A percentile compares a stretch with the other conserved stretches of the same genome.
These are phyloP conservation scores for Eumerus sabulonum DNA, from an alignment of 2,888 invertebrate genomes.

Conservation along the genomic window DNA sequence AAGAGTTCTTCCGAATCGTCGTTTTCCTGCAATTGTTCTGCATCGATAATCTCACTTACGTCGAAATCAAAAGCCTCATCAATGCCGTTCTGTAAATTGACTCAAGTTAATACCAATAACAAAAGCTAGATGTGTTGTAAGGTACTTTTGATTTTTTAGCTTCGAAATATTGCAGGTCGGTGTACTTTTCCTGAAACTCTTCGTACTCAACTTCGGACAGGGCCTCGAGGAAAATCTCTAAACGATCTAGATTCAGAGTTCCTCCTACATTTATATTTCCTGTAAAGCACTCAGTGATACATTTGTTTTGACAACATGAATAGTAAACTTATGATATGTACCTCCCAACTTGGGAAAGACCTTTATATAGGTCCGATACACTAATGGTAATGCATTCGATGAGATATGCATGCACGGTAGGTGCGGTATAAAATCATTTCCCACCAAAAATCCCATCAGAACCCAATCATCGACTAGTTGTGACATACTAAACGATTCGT, in stretches of 20 bases:
- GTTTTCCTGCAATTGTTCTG: too few relatives aligned
- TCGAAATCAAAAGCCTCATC: slow-evolving; percentile 76
- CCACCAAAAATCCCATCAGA: slow-evolving; percentile 97
- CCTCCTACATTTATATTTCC: slow-evolving; percentile 97
- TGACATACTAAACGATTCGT: slow-evolving; percentile 90
- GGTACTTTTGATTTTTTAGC: slow-evolving; percentile 84
- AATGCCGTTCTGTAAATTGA: slow-evolving; percentile 70
- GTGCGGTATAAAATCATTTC: slow-evolving; percentile 98
- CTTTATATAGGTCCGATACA: slow-evolving; percentile 93
- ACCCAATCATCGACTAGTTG: slow-evolving; percentile 99
- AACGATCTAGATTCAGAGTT: slow-evolving; percentile 87
- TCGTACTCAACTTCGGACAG: slow-evolving; percentile 87
- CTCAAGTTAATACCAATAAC: too few relatives aligned
- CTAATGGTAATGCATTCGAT: slow-evolving; percentile 90
- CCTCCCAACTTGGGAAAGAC: slow-evolving; percentile 92
- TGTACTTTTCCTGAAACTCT: slow-evolving; percentile 86
- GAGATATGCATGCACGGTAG: slow-evolving; percentile 96
- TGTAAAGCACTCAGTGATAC: too few relatives aligned
- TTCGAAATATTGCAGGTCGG: slow-evolving; percentile 91
- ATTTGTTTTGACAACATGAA: too few relatives aligned
- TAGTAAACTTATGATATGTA: too few relatives aligned
- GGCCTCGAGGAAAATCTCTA: slow-evolving; percentile 91
- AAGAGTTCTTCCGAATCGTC: slow-evolving; percentile 54
- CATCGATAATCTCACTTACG: slow-evolving; percentile 70
- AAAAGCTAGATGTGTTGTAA: too few relatives aligned